Evolutionary conservation across 1,140 invertebrate genomes (phyloP), one percentile per base, ranked within the genome.

Genomic region (Musca domestica): DNA sequence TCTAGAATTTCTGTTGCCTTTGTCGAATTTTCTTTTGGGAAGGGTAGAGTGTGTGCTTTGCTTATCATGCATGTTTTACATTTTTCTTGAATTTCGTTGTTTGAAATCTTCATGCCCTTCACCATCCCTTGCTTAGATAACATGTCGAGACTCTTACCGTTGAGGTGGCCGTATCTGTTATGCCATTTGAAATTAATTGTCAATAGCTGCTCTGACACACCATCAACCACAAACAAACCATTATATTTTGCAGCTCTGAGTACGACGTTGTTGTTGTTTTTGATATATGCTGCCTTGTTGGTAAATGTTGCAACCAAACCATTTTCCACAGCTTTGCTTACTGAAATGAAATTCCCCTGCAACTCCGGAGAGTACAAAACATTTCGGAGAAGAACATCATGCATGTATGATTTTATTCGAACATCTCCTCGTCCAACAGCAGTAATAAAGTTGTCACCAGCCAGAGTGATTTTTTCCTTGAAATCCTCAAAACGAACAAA

Each of bases 131-230:
- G 71, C 52, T 73, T 64, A 67, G 72, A 69, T 65, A 76, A 70
- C 20, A 64, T 72, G 12, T 70, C 71, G 14, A 76, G 70, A 69
- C 73, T 73, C 48, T 67, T 6, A 10, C 67, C 56, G 67, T 76
- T 75, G 19, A 76, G 69, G 64, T 78, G 76, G 2, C 72, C 72
- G 70, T 73, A 74, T 68, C 73, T 68, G 20, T 70, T 69, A 69
- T 76, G 65, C 47, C 70, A 82, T n/a, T n/a, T n/a, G n/a, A n/a
- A n/a, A n/a, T n/a, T n/a, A n/a, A n/a, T n/a, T n/a, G n/a, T n/a
- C n/a, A n/a, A n/a, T 23, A 19, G 12, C 5, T 65, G 19, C 6
- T 47, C 46, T 47, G n/a, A 15, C 4, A 5, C 17, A n/a, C n/a
- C n/a, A 6, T 5, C 19, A 17, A 22, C 2, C 30, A 2, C 12